Evolutionary conservation across 1,140 invertebrate genomes (phyloP), one percentile per base, ranked within the genome.

Genomic region (Cherax destructor): DNA sequence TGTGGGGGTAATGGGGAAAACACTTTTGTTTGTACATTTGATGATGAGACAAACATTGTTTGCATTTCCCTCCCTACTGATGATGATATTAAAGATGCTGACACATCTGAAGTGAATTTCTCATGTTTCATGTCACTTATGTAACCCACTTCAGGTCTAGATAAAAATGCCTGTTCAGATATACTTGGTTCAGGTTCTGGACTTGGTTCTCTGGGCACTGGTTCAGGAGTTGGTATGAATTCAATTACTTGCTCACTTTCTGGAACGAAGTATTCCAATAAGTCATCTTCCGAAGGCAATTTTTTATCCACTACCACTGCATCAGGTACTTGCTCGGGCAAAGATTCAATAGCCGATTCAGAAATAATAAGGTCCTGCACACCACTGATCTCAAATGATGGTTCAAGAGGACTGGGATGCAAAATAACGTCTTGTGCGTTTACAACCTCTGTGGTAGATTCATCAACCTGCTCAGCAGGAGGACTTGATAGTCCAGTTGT

Each of bases 1-100:
- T 84, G 80, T 77, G 50, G 69, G 16, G n/a, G 49, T 59, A 84
- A n/a, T 21, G 13, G 50, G 49, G 81, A n/a, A 49, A 77, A 83
- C 7, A 84, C 41, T 52, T 78, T 78, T 74, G 88, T 90, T 59
- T 88, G 76, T 50, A 78, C 78, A 89, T 89, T 50, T 49, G 76
- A 79, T 65, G 86, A 88, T 77, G 88, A 52, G n/a, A 90, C 88
- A 90, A 76, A 90, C 69, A 83, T 89, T 21, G 81, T 90, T 79
- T 91, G 41, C 72, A 76, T 83, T 41, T 91, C 52, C 78, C 74
- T 85, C 5, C 50, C 72, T 74, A 78, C 72, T n/a, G 89, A 85
- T 13, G 88, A 91, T 5, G 72, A 90, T 21, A 52, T 21, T 18
- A 79, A 30, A 24, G 52, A 69, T 4, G 76, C 76, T 52, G 30